These are phyloP conservation scores for Daphoenositta chrysoptera DNA, from an alignment of 2,113 vertebrate species.

Conservation along the genomic window DNA sequence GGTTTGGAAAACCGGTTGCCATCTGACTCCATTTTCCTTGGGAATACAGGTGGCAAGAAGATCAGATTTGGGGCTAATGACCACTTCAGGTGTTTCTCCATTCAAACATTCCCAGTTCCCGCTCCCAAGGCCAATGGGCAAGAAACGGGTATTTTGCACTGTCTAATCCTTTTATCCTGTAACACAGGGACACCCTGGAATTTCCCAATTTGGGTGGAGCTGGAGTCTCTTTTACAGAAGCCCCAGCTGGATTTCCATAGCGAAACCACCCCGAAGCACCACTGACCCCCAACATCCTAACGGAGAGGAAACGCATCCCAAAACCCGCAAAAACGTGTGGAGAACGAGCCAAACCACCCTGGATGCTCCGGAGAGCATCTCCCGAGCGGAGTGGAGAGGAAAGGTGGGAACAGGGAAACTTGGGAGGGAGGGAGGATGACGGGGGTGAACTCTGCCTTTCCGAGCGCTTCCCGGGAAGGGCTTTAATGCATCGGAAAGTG, in stretches of 20 bases:
- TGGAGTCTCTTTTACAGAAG: neutral
- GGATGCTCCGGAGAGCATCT: neutral
- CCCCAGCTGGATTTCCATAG: neutral
- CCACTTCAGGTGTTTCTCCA: neutral
- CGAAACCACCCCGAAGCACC: neutral
- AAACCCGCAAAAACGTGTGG: neutral
- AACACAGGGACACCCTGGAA: neutral
- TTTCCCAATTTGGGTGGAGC: neutral
- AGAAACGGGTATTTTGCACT: neutral
- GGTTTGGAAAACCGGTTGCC: neutral
- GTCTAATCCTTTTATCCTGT: neutral
- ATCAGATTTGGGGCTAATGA: neutral
- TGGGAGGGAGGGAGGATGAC: neutral
- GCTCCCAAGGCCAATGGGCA: neutral
- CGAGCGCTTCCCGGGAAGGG: neutral
- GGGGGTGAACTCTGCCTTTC: neutral
- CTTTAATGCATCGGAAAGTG: conserved; percentile 54
- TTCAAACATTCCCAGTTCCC: neutral
- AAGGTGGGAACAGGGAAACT: neutral
- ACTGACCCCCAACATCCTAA: neutral
- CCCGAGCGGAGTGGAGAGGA: neutral
- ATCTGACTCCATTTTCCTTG: neutral
- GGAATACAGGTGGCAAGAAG: neutral
- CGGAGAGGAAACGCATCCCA: neutral
- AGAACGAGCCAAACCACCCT: neutral